Percentiles rank a stretch among this genome's conserved stretches.
Conservation (phyloP, 2,113 vertebrate species). For the Daboia siamensis region DNA sequence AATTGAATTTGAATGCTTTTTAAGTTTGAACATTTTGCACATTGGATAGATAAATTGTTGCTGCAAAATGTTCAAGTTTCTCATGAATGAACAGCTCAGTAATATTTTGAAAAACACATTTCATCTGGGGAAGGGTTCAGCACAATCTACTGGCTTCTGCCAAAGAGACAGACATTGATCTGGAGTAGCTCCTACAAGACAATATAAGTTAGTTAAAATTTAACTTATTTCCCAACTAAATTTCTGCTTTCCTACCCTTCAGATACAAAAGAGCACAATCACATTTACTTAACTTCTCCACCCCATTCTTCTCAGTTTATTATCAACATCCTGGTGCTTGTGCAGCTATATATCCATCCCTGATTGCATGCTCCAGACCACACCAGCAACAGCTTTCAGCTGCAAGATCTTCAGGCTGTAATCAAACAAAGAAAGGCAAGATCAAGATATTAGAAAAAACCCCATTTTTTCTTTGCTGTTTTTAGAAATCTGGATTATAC, state of each 20-base stretch:
- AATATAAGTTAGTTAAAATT: not conserved
- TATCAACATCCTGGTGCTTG: not conserved
- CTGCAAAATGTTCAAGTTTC: not conserved
- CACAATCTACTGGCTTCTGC: not conserved
- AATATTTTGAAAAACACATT: not conserved
- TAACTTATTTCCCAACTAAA: not conserved
- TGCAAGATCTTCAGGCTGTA: not conserved
- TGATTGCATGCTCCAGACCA: not conserved
- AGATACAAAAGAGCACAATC: not conserved
- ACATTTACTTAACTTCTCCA: not conserved
- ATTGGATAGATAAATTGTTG: not conserved
- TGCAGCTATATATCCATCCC: not conserved
- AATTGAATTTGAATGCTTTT: not conserved
- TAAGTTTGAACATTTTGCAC: not conserved
- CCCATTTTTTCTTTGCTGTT: not conserved
- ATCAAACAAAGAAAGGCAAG: not conserved
- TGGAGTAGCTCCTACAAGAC: not conserved
- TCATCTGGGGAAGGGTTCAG: not conserved
- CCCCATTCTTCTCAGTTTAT: not conserved
- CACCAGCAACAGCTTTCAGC: not conserved
- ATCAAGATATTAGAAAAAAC: not conserved
- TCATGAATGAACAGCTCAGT: not conserved
- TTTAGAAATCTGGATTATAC: not conserved
- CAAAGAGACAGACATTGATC: not conserved
- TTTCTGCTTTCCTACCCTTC: not conserved